Percentiles rank a stretch among this genome's conserved stretches.
phyloP scores from a whole-genome alignment of 2,113 vertebrate species.

The Pithys albifrons region DNA sequence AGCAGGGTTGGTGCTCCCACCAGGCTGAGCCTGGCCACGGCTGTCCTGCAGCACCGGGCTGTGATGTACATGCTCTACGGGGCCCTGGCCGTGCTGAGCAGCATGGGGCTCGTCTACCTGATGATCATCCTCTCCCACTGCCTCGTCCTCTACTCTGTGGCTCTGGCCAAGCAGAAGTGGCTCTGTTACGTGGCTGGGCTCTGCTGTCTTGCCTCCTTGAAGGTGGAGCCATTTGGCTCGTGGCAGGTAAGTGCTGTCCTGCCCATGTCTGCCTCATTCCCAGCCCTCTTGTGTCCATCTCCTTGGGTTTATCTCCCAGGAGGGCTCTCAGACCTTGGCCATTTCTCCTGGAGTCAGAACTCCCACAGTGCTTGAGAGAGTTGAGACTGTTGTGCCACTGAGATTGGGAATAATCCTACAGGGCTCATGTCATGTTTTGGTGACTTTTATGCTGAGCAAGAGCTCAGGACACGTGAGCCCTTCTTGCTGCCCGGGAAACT shows the following conservation, averaged over 20 bases:
- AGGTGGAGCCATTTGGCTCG: slow-evolving; percentile 87
- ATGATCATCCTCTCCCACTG: slow-evolving; percentile 91
- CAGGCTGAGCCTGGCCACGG: neutral
- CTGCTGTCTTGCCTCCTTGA: slow-evolving; percentile 88
- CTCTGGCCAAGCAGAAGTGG: slow-evolving; percentile 88
- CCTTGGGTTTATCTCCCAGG: neutral
- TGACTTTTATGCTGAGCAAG: neutral
- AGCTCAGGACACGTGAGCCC: neutral
- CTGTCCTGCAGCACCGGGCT: slow-evolving; percentile 84
- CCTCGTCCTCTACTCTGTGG: slow-evolving; percentile 86
- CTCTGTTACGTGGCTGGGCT: slow-evolving; percentile 87
- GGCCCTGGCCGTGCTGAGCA: slow-evolving; percentile 82
- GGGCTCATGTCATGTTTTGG: rapidly evolving
- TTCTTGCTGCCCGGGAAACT: neutral
- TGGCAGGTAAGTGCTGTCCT: slow-evolving; percentile 85
- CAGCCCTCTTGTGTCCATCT: neutral
- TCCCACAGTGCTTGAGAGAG: neutral
- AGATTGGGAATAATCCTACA: neutral
- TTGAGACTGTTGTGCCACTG: rapidly evolving
- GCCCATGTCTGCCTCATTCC: rapidly evolving
- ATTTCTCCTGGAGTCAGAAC: neutral
- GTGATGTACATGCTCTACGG: slow-evolving; percentile 86
- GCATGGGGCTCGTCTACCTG: slow-evolving; percentile 89
- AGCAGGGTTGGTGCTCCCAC: neutral
- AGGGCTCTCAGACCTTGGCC: neutral